Conservation (phyloP, 2,113 vertebrate species). For the Bostrychus sinensis region DNA sequence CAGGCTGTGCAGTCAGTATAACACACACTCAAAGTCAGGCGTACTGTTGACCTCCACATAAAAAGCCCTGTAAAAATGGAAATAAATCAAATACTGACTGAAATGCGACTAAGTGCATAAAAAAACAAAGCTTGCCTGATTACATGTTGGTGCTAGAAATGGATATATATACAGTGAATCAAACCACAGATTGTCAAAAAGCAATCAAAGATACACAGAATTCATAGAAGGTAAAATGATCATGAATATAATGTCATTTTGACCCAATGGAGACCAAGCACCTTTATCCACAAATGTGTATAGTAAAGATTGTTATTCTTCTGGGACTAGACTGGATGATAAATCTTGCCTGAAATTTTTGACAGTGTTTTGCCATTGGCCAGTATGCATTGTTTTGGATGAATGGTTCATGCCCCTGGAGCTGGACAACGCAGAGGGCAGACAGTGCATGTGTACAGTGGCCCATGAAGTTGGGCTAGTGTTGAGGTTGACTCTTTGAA, state of each 20-base stretch:
- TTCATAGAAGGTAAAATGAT: too few species aligned
- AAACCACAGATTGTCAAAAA: neutral
- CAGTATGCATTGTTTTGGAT: constrained; percentile 6
- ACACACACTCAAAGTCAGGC: neutral
- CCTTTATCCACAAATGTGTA: neutral
- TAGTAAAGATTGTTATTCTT: neutral
- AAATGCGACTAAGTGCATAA: neutral
- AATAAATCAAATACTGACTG: neutral
- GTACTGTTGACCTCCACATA: neutral
- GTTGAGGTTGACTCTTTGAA: neutral
- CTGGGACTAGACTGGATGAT: neutral
- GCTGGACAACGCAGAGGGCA: neutral
- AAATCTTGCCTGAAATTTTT: constrained; percentile 1
- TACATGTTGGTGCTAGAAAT: neutral
- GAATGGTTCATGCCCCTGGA: neutral
- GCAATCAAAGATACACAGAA: neutral
- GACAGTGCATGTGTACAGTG: constrained; percentile 5
- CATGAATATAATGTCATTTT: too few species aligned
- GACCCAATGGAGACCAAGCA: neutral
- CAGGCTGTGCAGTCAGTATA: neutral
- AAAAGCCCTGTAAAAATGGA: neutral
- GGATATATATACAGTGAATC: too few species aligned
- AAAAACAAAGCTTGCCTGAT: neutral
- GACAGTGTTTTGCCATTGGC: constrained; percentile 11
- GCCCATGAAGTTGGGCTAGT: neutral